Evolutionary conservation across 1,140 invertebrate species (phyloP).

Genomic region (Bombus superbus): DNA sequence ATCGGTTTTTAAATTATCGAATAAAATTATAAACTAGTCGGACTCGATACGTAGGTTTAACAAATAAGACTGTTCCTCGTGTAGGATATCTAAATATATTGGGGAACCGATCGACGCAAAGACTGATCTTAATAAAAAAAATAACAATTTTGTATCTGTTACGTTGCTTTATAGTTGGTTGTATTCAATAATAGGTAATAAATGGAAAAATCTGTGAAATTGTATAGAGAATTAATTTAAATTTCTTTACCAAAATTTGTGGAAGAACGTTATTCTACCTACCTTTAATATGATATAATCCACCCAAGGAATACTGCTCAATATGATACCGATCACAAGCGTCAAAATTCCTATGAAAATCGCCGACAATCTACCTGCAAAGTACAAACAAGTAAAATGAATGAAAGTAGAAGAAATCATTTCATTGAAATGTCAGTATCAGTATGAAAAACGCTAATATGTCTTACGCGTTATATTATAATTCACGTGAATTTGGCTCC

Average conservation of each 20-base stretch:
- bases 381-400: not conserved
- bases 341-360: conserved; percentile 90
- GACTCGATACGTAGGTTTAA: not conserved
- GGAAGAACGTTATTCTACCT: conserved; percentile 71
- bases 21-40: not conserved
- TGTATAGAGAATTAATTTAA: no score
- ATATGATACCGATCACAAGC: conserved; percentile 90
- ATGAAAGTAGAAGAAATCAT: no score
- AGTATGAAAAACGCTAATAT: no score
- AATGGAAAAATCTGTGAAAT: no score
- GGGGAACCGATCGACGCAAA: not conserved
- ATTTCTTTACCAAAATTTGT: no score
- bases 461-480: no score
- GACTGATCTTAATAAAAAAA: no score
- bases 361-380: conserved; percentile 90
- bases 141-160: no score
- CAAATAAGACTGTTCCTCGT: not conserved
- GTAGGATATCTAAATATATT: not conserved
- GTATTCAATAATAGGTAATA: not conserved
- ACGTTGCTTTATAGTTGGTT: no score
- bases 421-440: no score
- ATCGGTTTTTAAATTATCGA: no score
- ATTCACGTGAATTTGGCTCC: not conserved
- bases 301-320: conserved; percentile 92
- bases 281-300: conserved; percentile 93